phyloP scores from a whole-genome alignment of 2,797 vertebrate genomes.

The Furcifer pardalis region DNA sequence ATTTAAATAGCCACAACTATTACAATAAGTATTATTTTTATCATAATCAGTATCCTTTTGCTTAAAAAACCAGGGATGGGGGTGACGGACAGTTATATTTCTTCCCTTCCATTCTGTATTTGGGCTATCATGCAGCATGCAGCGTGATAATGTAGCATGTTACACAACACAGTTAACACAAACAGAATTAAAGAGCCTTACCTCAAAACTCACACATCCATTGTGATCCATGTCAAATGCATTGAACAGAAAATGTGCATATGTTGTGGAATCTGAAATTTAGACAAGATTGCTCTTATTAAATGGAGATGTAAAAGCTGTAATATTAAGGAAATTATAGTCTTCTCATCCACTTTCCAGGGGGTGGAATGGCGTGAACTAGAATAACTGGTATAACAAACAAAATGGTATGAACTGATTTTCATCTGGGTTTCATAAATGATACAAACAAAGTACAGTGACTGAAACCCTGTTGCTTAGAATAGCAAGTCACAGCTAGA shows the following conservation, averaged over 20 bases:
- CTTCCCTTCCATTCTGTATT: no score
- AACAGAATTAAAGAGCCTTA: slow-evolving; percentile 70
- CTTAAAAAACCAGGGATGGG: no score
- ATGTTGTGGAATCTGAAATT: slow-evolving; percentile 91
- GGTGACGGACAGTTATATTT: no score
- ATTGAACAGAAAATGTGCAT: slow-evolving; percentile 98
- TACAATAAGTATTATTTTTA: no score
- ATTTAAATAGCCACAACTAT: neutral
- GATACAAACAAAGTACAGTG: no score
- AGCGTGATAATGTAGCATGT: no score
- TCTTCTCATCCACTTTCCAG: neutral
- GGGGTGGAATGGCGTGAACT: neutral
- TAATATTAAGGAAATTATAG: neutral
- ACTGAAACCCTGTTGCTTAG: no score
- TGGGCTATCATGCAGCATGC: no score
- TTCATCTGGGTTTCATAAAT: neutral
- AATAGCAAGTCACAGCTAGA: no score
- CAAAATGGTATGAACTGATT: neutral
- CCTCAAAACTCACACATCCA: slow-evolving; percentile 98
- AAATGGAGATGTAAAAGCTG: neutral
- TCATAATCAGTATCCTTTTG: no score
- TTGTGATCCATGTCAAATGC: slow-evolving; percentile 98
- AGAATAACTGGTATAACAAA: no score
- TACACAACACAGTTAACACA: neutral
- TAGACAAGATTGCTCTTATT: slow-evolving; percentile 34